Percentiles rank a stretch among this genome's conserved stretches.
phyloP scores from a whole-genome alignment of 2,797 vertebrate species.

The Sebastes umbrosus region DNA sequence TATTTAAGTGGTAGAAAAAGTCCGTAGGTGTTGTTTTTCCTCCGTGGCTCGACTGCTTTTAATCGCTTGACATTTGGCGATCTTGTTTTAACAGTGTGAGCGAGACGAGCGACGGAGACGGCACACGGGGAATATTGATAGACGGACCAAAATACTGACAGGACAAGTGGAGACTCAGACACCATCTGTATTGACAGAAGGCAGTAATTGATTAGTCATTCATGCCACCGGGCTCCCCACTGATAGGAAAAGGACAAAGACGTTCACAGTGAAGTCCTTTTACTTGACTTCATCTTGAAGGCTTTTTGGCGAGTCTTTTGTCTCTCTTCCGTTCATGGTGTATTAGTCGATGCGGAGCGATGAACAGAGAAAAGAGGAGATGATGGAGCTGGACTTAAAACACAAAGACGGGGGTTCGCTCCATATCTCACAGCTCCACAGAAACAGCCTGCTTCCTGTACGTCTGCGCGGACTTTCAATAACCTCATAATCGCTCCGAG shows the following conservation, averaged over 20 bases:
- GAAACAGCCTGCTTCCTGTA: conserved; percentile 1
- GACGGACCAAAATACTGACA: conserved; percentile 55
- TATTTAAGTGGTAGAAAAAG: conserved; percentile 1
- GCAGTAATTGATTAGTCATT: conserved; percentile 71
- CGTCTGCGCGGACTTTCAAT: conserved; percentile 4
- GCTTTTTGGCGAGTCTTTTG: conserved; percentile 34
- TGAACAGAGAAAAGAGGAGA: not conserved
- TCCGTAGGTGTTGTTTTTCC: conserved; percentile 14
- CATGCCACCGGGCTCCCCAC: conserved; percentile 51
- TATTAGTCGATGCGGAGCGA: conserved; percentile 33
- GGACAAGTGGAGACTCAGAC: conserved; percentile 61
- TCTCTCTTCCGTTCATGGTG: conserved; percentile 16
- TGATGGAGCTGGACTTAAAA: conserved; percentile 25
- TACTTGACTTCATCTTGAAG: conserved; percentile 42
- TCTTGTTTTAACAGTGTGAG: conserved; percentile 58
- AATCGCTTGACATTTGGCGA: conserved; percentile 67
- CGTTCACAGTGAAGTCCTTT: conserved; percentile 43
- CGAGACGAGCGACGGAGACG: conserved; percentile 23
- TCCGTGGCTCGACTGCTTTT: conserved; percentile 9
- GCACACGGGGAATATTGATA: conserved; percentile 63
- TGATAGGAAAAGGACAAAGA: conserved; percentile 65
- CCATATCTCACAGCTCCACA: conserved; percentile 20
- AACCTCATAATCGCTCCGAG: not conserved
- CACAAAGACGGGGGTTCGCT: conserved; percentile 7
- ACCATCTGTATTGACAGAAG: conserved; percentile 68